Evolutionary conservation across 2,113 vertebrate species (phyloP).

Genomic region (Corapipo altera): DNA sequence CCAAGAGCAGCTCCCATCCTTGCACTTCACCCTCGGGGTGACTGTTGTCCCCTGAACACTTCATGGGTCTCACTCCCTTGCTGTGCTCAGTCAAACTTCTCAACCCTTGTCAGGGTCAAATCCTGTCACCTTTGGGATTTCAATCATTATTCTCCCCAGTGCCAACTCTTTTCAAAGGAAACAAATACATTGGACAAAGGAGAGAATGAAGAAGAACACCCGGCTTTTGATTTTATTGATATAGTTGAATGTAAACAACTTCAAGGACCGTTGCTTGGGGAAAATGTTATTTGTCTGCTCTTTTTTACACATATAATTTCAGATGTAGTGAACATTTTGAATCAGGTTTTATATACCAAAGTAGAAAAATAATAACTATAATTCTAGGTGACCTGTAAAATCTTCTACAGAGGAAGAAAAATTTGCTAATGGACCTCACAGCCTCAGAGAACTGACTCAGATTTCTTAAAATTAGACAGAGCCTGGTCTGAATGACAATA

Average conservation of each 20-base stretch:
- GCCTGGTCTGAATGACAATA: background rate
- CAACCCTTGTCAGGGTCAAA: conserved; percentile 20
- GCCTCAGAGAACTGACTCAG: background rate
- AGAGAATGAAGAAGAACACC: conserved; percentile 27
- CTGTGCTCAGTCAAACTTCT: conserved; percentile 48
- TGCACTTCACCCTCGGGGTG: background rate
- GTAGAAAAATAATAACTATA: background rate
- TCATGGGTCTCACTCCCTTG: background rate
- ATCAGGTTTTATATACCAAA: background rate
- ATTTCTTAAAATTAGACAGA: conserved; percentile 17
- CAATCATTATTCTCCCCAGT: conserved; percentile 3
- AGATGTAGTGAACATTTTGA: background rate
- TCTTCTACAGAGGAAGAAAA: background rate
- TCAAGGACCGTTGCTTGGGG: background rate
- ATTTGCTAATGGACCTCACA: background rate
- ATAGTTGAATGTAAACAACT: conserved; percentile 37
- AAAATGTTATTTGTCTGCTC: background rate
- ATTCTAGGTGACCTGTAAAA: background rate
- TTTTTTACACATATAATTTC: background rate
- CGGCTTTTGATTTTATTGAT: conserved; percentile 51
- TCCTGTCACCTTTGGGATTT: conserved; percentile 34
- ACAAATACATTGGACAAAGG: background rate
- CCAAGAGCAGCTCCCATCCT: background rate
- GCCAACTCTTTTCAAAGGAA: conserved; percentile 44
- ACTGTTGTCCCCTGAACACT: background rate